Evolutionary conservation across 2,113 vertebrate genomes (phyloP).

Genomic region (Cisticola juncidis): DNA sequence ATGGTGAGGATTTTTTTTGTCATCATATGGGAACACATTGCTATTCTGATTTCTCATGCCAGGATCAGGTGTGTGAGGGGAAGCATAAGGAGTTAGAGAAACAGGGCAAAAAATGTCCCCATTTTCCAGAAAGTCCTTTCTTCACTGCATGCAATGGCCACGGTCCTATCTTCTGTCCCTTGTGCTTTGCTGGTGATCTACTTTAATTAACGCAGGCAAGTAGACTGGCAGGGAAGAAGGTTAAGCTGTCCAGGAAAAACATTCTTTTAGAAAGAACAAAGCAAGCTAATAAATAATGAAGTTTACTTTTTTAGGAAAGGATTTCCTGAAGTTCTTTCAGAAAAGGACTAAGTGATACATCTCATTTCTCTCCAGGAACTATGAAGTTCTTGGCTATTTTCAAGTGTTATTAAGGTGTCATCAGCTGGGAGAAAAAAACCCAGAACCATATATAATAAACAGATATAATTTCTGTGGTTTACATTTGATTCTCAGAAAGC

Average conservation of each 20-base stretch:
- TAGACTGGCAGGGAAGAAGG: background rate
- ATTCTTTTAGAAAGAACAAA: background rate
- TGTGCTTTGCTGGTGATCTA: background rate
- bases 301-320: background rate
- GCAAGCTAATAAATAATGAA: background rate
- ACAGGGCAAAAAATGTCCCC: background rate
- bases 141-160: background rate
- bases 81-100: background rate
- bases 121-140: background rate
- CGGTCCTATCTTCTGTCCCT: background rate
- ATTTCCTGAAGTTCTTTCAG: background rate
- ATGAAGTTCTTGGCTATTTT: background rate
- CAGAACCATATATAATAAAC: background rate
- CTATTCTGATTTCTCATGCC: background rate
- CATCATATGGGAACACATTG: background rate
- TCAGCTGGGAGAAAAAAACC: background rate
- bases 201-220: background rate
- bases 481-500: conserved; percentile 2
- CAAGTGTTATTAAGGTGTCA: background rate
- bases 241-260: background rate
- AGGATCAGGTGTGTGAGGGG: background rate
- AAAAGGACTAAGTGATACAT: background rate
- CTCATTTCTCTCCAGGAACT: background rate
- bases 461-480: background rate
- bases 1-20: background rate